phyloP scores from a whole-genome alignment of 2,888 invertebrate species.

The Chaitophorus viminalis region DNA sequence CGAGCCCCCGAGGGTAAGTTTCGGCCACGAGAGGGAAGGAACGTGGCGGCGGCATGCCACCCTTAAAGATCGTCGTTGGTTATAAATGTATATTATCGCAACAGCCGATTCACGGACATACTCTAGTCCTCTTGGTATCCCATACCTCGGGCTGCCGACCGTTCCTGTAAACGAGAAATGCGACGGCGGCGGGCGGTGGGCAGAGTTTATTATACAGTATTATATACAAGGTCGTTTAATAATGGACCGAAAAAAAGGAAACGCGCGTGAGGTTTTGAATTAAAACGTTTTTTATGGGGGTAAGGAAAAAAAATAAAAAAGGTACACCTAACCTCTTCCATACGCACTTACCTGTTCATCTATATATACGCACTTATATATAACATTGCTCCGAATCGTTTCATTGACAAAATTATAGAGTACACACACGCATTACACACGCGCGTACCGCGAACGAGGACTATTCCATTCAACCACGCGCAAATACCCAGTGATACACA shows the following conservation, averaged over 20 bases:
- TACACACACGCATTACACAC: conserved; percentile 19
- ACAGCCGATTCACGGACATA: background rate
- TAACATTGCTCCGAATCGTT: conserved; percentile 16
- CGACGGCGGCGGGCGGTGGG: background rate
- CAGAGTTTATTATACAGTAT: no score
- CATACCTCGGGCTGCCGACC: no score
- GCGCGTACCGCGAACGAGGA: background rate
- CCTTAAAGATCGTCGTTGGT: no score
- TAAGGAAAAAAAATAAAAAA: conserved; percentile 30
- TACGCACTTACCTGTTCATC: background rate
- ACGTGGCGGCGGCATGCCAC: background rate
- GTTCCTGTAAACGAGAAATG: no score
- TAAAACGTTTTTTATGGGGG: conserved; percentile 54
- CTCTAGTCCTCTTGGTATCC: background rate
- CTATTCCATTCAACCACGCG: conserved; percentile 33
- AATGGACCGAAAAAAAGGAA: background rate
- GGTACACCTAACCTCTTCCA: conserved; percentile 1
- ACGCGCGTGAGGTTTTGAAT: conserved; percentile 5
- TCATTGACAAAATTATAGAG: conserved; percentile 62
- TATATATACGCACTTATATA: no score
- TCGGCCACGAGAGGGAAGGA: background rate
- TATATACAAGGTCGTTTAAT: conserved; percentile 21
- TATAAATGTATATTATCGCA: background rate
- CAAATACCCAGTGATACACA: background rate
- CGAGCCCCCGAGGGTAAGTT: background rate